Evolutionary conservation across 2,888 invertebrate species (phyloP), one percentile per base, ranked within the genome.

Genomic region (Electrophaes corylata): DNA sequence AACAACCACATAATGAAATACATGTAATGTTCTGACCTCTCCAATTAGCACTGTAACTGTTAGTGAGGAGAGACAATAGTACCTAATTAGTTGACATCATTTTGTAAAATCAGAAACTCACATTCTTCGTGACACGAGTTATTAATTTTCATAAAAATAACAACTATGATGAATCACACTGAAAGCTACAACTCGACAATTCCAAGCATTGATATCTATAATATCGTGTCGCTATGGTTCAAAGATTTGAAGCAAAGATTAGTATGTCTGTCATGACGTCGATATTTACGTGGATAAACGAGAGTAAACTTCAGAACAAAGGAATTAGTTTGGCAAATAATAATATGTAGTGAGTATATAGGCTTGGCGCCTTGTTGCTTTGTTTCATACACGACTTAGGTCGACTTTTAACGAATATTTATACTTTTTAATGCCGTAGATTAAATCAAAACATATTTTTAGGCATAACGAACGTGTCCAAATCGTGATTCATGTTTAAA

Each of bases 1-100:
- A 82, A 63, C 67, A 60, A 66, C 57, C 61, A 51, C 58, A 64
- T 72, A 73, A 76, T 74, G 69, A 64, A 61, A 67, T 67, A 3
- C 64, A 60, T 67, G 66, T 66, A 60, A 66, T 60, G 64, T 56
- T 71, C 66, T 14, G 65, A 69, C 71, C 69, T 75, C 71, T 67
- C 66, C 60, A 67, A 69, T 72, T 69, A 72, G 62, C 41, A 39
- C 45, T 20, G n/a, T n/a, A 40, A 11, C 19, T 40, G 16, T 66
- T 71, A 69, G 58, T 60, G 45, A 45, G 16, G 20, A 44, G 29
- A 43, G 43, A 52, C 45, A 33, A 29, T n/a, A 39, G 46, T 37
- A n/a, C n/a, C n/a, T n/a, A 57, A 57, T 57, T 35, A 57, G 40
- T 33, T 31, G 11, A 20, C 29, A 39, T n/a, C 43, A 11, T 19